Base-by-base conservation (phyloP, 2,113 vertebrate species). In the Saimiri boliviensis region DNA sequence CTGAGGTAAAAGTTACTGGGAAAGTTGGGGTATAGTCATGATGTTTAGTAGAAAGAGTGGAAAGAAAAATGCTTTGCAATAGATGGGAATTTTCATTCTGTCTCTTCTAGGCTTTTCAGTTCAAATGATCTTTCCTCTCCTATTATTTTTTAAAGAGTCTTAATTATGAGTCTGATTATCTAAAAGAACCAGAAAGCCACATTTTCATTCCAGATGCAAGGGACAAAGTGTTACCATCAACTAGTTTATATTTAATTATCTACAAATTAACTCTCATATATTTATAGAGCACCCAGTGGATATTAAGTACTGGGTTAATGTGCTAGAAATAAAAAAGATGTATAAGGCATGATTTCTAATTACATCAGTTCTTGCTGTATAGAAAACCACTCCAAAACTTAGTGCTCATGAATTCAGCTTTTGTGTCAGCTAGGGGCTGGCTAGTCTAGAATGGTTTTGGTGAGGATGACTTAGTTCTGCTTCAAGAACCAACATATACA, bases 141-240 rank as follows among this genome's bases (percentile, higher is more conserved):
- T 94, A 7, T 30, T 83, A 60, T 58, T 95, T 89, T 42, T 92
- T 74, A 42, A 56, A 52, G 35, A 66, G 17, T 77, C 45, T 95
- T 96, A 79, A 85, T 89, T 79, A 40, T 80, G n/a, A 77, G 11
- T 73, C 74, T 92, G 52, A 45, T 84, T 89, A 47, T 60, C 27
- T n/a, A 30, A 89, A 85, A 87, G 47, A 32, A 80, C 37, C 30
- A 71, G 25, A 52, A 76, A 77, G 21, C n/a, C 19, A 14, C 11
- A 68, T 95, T 94, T 92, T 49, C 42, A 40, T 63, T 92, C n/a
- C n/a, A 95, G 45, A 40, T 96, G 42, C 19, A 94, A 91, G 14
- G 63, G 35, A 49, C 8, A 42, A 25, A 35, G 16, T 82, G 52
- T 77, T 60, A 49, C 14, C 35, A n/a, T 76, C 89, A 77, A 23